Conservation (phyloP, 2,113 vertebrate species). For the Zapornia atra region DNA sequence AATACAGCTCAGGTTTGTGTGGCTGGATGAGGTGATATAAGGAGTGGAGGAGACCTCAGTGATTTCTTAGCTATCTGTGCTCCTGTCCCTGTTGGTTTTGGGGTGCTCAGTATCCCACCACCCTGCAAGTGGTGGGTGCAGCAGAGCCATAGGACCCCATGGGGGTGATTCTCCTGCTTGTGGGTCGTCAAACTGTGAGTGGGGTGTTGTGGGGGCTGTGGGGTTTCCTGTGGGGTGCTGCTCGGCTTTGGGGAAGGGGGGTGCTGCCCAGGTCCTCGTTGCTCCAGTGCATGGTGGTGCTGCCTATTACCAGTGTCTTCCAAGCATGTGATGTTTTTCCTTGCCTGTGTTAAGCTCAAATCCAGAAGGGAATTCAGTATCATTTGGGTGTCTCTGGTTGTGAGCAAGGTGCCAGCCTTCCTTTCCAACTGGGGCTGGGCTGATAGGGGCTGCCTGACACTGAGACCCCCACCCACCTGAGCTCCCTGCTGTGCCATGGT, state of each 20-base stretch:
- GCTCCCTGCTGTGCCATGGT: fast-evolving
- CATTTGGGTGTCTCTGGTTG: neutral
- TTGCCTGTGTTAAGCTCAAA: neutral
- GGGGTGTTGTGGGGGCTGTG: fast-evolving
- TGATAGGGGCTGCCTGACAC: neutral
- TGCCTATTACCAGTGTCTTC: neutral
- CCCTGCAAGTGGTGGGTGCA: fast-evolving
- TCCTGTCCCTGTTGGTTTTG: neutral
- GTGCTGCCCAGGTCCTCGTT: neutral
- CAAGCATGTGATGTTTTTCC: neutral
- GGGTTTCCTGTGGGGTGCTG: neutral
- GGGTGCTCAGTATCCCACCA: fast-evolving
- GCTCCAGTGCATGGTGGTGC: neutral
- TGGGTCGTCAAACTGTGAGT: neutral
- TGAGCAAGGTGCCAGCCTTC: neutral
- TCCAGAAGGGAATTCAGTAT: neutral
- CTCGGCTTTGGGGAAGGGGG: neutral
- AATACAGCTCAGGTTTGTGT: neutral
- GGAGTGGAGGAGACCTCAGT: neutral
- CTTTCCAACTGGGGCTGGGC: neutral
- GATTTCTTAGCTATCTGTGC: fast-evolving
- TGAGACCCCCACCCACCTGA: neutral
- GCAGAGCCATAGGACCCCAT: fast-evolving
- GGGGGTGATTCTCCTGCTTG: neutral
- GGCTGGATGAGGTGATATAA: neutral